Evolutionary conservation across 2,797 vertebrate species (phyloP).

Genomic region (Acanthurus leucopareius): DNA sequence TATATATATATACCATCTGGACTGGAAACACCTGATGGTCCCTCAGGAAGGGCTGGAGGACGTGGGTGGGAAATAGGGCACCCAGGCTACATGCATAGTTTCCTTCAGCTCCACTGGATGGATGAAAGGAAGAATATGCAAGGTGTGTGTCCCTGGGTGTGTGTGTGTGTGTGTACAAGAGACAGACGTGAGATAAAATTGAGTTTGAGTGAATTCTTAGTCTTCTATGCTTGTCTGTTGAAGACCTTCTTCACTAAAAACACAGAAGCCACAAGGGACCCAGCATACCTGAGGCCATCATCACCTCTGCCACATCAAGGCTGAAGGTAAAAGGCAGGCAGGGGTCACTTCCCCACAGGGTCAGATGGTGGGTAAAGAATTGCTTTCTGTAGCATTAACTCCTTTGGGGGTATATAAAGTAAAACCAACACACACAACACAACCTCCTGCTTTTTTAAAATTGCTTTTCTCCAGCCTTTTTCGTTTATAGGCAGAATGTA

Average conservation of each 20-base stretch:
- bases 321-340: slow-evolving; percentile 18
- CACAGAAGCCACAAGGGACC: not conserved
- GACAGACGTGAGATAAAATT: too few relatives aligned
- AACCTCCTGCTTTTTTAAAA: not conserved
- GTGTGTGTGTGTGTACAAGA: too few relatives aligned
- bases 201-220: too few relatives aligned
- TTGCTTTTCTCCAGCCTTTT: not conserved
- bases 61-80: slow-evolving; percentile 17
- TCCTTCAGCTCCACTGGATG: slow-evolving; percentile 10
- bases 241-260: not conserved
- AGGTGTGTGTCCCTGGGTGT: too few relatives aligned
- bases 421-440: not conserved
- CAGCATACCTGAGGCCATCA: not conserved
- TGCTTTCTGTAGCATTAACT: slow-evolving; percentile 8
- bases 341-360: not conserved
- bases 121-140: not conserved
- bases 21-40: slow-evolving; percentile 38
- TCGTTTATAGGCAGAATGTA: not conserved
- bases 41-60: slow-evolving; percentile 14
- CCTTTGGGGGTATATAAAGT: not conserved
- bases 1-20: slow-evolving; percentile 42
- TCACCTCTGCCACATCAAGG: slow-evolving; percentile 5
- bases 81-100: slow-evolving; percentile 7
- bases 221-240: not conserved
- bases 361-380: not conserved